Base-by-base conservation (phyloP, 1,140 invertebrate species). In the Drosophila virilis region DNA sequence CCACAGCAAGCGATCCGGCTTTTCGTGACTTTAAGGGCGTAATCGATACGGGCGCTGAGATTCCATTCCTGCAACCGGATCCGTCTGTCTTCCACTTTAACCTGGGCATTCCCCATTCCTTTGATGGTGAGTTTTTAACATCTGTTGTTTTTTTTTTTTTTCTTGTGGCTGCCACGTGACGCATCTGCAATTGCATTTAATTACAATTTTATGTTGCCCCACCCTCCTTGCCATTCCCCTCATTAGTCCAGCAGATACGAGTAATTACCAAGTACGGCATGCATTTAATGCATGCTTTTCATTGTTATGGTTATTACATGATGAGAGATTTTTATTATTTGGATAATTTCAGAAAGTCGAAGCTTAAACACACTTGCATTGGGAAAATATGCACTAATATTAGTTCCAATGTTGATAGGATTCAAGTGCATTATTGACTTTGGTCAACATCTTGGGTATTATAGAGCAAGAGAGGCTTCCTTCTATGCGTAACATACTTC, bases 11-110 rank as follows among this genome's bases (percentile, higher is more conserved):
- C 32, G 86, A 80, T 51, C 35, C 86, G 35, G 74, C 70, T 64
- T 92, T 91, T 71, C 66, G 51, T 58, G 77, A 92, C 62, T 92
- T 92, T 72, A 78, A 73, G 59, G 90, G 90, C 37, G 83, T 91
- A 51, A 78, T 92, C 33, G 91, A 92, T 80, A 92, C 91, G n/a
- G 91, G 86, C 32, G 55, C 78, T 5, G 74, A 69, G 10, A 72
- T 77, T 81, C 91, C 91, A 22, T 92, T 92, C 76, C 68, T 92
- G 35, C 84, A 83, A 45, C 50, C 84, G 7, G 55, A 62, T 77
- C 91, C 91, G 10, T 70, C 76, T 5, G 9, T 67, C 13, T 77
- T 91, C 48, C 69, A 70, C 13, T 54, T 58, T 8, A 69, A 70
- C 48, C 43, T 78, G 28, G 90, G 90, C 32, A 76, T 92, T 74